Percentiles rank a stretch among this genome's conserved stretches.
These are phyloP conservation scores for Formica exsecta DNA, from an alignment of 1,140 invertebrate species.

Conservation along the genomic window DNA sequence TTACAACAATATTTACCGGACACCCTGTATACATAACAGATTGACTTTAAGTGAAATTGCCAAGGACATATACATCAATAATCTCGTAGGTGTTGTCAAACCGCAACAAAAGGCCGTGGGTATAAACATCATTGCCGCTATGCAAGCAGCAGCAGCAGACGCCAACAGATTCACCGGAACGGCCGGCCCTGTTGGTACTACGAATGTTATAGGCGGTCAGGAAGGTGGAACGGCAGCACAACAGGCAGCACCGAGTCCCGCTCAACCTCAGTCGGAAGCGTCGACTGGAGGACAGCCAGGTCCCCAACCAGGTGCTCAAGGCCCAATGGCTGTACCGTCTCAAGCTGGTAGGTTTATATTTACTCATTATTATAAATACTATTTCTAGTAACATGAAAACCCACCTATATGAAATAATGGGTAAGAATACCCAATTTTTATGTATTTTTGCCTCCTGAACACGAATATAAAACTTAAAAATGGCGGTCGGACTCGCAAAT, in stretches of 20 bases:
- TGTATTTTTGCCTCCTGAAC: no score
- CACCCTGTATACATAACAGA: no score
- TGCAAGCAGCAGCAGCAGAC: slow-evolving; percentile 76
- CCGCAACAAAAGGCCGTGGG: slow-evolving; percentile 87
- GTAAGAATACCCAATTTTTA: no score
- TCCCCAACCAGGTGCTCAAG: slow-evolving; percentile 90
- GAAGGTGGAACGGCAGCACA: slow-evolving; percentile 89
- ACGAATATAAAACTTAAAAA: no score
- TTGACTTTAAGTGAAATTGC: no score
- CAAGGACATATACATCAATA: slow-evolving; percentile 76
- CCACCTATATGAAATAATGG: no score
- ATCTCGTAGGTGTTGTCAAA: slow-evolving; percentile 86
- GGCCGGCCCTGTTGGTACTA: slow-evolving; percentile 83
- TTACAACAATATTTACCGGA: no score
- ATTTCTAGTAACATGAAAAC: neutral
- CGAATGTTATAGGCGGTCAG: slow-evolving; percentile 82
- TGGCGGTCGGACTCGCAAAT: no score
- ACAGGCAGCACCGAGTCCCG: slow-evolving; percentile 90
- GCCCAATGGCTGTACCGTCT: slow-evolving; percentile 77
- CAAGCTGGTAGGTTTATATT: slow-evolving; percentile 77
- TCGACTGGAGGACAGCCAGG: slow-evolving; percentile 90
- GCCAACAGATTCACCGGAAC: slow-evolving; percentile 84
- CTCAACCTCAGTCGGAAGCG: slow-evolving; percentile 89
- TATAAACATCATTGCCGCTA: slow-evolving; percentile 82
- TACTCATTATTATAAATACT: neutral